Base-by-base conservation (phyloP, 2,888 invertebrate species). In the Pheosia gnoma region DNA sequence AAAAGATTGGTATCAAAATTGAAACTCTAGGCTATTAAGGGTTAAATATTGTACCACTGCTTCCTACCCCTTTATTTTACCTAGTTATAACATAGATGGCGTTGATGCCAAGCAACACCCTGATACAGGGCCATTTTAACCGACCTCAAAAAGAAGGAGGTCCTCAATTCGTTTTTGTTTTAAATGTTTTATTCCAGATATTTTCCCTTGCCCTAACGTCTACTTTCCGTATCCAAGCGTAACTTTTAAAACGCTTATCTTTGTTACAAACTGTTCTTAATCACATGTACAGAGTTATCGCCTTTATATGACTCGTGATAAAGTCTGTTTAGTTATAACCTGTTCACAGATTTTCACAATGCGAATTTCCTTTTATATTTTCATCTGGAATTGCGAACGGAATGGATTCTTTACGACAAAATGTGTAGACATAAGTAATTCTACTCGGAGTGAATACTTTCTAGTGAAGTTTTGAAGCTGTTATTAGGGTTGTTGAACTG, bases 191-290 rank as follows among this genome's bases (percentile, higher is more conserved):
- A 4, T 47, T 47, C 4, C 4, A 11, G 10, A 47, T 11, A 11
- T 47, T 11, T 47, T 47, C 11, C 11, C 11, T 3, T 4, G 11
- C 3, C 43, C 43, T 45, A 8, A 45, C 43, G 43, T 9, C 45
- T 11, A 47, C 45, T 45, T 45, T 45, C 45, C 11, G 11, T 51
- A 51, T 51, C 51, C 51, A 25, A 25, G 51, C 5, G 3, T 51
- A 25, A 51, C 51, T 51, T 51, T 51, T 51, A 25, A 51, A 51
- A 6, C 51, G 45, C n/a, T 11, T 47, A 47, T 47, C 45, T 47
- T 47, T 47, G 4, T 47, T n/a, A 47, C 45, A 11, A 47, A 47
- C 8, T 47, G 45, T 11, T 8, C 8, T 47, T 47, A 47, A 47
- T 47, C 45, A 47, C 45, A 47, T 51, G 8, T 51, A 13, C 25